phyloP scores from a whole-genome alignment of 2,797 vertebrate species.

The Gallinago nigripennis region DNA sequence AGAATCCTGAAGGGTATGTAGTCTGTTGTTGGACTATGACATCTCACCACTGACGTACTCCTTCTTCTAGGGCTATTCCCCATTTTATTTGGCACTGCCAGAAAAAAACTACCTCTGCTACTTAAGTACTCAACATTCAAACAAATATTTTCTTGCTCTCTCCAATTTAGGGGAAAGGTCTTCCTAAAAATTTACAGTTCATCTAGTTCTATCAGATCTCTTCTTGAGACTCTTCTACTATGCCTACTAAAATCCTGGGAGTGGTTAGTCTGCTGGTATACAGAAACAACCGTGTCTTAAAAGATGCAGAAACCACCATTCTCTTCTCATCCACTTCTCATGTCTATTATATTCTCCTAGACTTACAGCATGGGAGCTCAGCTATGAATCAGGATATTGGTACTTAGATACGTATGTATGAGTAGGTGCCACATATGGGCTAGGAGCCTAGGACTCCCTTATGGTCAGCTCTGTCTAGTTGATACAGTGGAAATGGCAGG shows the following conservation, averaged over 20 bases:
- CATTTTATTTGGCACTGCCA: not conserved
- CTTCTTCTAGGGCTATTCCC: not conserved
- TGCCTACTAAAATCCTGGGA: not conserved
- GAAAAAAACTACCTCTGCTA: not conserved
- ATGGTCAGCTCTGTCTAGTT: not conserved
- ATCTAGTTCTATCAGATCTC: not conserved
- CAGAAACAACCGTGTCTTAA: not conserved
- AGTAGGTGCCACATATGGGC: not conserved
- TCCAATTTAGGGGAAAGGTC: not conserved
- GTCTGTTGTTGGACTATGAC: not conserved
- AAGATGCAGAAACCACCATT: not conserved
- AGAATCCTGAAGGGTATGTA: not conserved
- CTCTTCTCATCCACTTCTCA: not conserved
- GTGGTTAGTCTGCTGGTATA: not conserved
- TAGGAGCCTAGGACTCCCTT: not conserved
- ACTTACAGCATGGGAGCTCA: not conserved
- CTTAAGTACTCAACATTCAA: not conserved
- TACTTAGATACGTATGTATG: not conserved
- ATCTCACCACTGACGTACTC: not conserved
- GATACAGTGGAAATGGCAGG: not conserved
- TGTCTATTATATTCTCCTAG: not conserved
- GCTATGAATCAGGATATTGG: not conserved
- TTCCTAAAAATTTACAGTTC: not conserved
- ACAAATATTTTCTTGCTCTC: not conserved
- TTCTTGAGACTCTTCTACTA: not conserved